Conservation (phyloP, 2,797 vertebrate genomes). For the Anisognathus igniventris region DNA sequence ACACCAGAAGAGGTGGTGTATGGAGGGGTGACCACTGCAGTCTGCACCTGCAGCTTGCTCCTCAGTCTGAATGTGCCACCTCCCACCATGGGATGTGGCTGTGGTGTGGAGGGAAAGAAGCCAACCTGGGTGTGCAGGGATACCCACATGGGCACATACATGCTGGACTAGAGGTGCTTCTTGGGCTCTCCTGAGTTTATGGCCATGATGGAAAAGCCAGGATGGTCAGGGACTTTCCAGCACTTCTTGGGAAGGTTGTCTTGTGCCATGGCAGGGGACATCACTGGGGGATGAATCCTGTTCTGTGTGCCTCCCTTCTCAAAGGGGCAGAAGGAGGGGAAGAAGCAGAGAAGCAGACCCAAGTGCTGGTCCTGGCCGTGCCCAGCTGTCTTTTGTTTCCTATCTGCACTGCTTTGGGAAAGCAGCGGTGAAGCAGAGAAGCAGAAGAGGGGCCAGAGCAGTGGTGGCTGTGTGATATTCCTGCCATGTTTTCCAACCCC, state of each 20-base stretch:
- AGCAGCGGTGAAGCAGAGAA: background rate
- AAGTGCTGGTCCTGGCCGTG: background rate
- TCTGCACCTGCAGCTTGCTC: background rate
- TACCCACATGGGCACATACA: fast-evolving
- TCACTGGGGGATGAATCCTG: background rate
- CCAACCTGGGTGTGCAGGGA: background rate
- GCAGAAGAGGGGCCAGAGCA: background rate
- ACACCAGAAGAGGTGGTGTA: background rate
- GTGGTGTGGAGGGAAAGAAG: background rate
- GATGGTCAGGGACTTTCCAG: background rate
- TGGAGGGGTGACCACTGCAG: background rate
- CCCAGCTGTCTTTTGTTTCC: background rate
- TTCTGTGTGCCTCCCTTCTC: background rate
- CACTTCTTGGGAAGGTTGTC: background rate
- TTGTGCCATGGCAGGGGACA: background rate
- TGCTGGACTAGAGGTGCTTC: background rate
- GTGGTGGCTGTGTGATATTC: background rate
- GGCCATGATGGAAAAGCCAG: fast-evolving
- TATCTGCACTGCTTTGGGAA: background rate
- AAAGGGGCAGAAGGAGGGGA: background rate
- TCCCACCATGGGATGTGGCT: fast-evolving
- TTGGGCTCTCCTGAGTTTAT: background rate
- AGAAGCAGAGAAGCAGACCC: background rate
- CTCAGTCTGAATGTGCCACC: fast-evolving
- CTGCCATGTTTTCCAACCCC: background rate